These are phyloP conservation scores for Corythornis leucogaster DNA, from an alignment of 2,797 vertebrate species.

Conservation along the genomic window DNA sequence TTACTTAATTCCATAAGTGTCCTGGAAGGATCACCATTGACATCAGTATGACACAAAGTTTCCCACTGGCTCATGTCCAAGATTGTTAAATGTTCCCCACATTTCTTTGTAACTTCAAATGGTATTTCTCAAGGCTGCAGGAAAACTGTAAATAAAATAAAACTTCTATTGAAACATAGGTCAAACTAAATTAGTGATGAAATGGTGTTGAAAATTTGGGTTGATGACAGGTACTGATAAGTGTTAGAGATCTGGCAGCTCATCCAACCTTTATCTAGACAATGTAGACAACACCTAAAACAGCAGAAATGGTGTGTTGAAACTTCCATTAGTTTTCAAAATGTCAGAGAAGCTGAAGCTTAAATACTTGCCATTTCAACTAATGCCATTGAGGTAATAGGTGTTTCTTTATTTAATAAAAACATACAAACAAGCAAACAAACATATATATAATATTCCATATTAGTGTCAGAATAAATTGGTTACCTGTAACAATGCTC, in stretches of 20 bases:
- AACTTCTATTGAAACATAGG: neutral
- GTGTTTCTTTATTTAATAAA: neutral
- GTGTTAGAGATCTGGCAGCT: neutral
- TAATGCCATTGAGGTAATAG: neutral
- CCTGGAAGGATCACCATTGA: neutral
- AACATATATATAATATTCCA: neutral
- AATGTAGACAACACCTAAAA: neutral
- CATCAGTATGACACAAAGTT: neutral
- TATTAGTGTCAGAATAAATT: neutral
- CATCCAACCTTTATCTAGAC: neutral
- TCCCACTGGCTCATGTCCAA: neutral
- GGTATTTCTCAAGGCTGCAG: neutral
- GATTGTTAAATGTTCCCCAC: neutral
- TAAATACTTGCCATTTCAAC: neutral
- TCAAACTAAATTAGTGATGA: neutral
- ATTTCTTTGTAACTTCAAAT: neutral
- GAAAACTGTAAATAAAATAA: neutral
- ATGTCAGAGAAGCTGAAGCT: neutral
- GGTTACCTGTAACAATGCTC: neutral
- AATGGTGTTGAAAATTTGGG: neutral
- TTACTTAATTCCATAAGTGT: neutral
- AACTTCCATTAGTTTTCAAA: neutral
- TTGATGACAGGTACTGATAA: neutral
- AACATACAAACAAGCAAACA: neutral
- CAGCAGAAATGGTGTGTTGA: neutral